These are phyloP conservation scores for Cherax destructor DNA, from an alignment of 1,140 invertebrate genomes.

Conservation along the genomic window DNA sequence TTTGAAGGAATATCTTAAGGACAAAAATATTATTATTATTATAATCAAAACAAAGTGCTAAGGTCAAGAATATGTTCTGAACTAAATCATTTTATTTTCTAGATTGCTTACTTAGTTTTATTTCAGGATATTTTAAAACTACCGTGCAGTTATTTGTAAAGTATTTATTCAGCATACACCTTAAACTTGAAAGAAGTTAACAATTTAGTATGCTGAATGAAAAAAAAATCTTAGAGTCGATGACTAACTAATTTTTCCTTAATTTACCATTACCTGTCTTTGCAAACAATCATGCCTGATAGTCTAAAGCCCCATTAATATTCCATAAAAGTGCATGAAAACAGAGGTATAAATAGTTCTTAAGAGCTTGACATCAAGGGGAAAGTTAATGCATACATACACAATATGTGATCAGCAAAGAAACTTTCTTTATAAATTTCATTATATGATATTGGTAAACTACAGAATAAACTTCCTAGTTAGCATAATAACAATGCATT, in stretches of 20 bases:
- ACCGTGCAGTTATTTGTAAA: neutral
- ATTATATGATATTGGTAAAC: conserved; percentile 11
- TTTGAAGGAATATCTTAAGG: too few relatives aligned
- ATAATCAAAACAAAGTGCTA: too few relatives aligned
- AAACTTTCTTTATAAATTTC: conserved; percentile 9
- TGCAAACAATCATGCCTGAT: conserved; percentile 11
- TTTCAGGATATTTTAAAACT: neutral
- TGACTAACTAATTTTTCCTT: conserved; percentile 12
- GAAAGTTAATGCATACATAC: neutral
- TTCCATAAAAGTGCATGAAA: neutral
- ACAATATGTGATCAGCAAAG: neutral
- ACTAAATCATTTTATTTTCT: too few relatives aligned
- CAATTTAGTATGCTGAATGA: conserved; percentile 12
- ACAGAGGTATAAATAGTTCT: neutral
- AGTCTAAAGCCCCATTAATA: neutral
- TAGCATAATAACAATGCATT: conserved; percentile 29
- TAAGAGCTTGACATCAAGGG: neutral
- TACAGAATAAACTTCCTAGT: conserved; percentile 19
- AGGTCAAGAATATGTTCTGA: too few relatives aligned
- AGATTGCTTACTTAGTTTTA: too few relatives aligned
- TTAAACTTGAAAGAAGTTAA: conserved; percentile 43
- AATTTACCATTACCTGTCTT: conserved; percentile 29
- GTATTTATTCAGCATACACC: conserved; percentile 44
- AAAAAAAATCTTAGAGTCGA: neutral
- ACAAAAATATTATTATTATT: too few relatives aligned